Conservation (phyloP, 2,888 invertebrate genomes). For the Platycheirus albimanus region DNA sequence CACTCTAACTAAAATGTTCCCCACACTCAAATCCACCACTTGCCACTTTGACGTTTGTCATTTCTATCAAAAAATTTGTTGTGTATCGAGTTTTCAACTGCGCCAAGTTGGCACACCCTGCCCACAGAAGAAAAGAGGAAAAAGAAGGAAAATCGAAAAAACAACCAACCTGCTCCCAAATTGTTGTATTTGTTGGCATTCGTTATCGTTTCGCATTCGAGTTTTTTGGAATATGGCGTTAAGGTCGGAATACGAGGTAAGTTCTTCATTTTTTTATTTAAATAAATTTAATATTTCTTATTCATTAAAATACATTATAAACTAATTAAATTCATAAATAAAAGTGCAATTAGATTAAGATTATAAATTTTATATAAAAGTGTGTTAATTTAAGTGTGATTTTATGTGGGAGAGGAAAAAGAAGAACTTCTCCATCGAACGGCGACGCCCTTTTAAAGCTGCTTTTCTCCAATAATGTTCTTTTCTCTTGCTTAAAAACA, state of each 20-base stretch:
- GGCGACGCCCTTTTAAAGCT: constrained; percentile 69
- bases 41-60: not conserved
- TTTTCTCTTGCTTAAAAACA: constrained; percentile 20
- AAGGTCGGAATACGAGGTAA: constrained; percentile 82
- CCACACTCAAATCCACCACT: not conserved
- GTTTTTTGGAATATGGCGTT: constrained; percentile 81
- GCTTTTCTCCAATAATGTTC: constrained; percentile 27
- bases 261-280: constrained; percentile 68
- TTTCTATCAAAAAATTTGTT: not conserved
- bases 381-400: constrained; percentile 32
- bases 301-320: constrained; percentile 36
- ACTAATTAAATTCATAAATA: constrained; percentile 53
- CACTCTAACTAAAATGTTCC: not conserved
- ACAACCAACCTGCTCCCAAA: constrained; percentile 52
- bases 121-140: constrained; percentile 27
- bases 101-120: constrained; percentile 39
- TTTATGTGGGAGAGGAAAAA: not conserved
- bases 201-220: constrained; percentile 54
- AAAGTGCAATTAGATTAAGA: constrained; percentile 54
- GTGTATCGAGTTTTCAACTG: not conserved
- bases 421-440: constrained; percentile 41
- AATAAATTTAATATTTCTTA: constrained; percentile 12
- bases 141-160: constrained; percentile 58
- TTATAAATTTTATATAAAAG: constrained; percentile 9
- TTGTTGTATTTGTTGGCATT: constrained; percentile 53